Evolutionary conservation across 2,797 vertebrate species (phyloP).

Genomic region (Decapterus maruadsi): DNA sequence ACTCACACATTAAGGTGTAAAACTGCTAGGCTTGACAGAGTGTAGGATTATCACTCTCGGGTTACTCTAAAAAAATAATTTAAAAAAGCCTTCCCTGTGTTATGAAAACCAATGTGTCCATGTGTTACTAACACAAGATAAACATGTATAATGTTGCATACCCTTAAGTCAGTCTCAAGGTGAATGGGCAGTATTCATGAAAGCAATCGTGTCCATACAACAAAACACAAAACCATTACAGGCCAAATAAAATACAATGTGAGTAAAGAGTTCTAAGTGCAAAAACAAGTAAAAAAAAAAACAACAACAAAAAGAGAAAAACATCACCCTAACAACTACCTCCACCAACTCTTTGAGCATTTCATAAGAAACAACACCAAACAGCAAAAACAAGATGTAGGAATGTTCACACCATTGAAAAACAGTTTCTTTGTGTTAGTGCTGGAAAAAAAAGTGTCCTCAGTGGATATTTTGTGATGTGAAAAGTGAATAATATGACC

Average conservation of each 20-base stretch:
- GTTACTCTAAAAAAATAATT: constrained; percentile 15
- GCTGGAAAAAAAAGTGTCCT: constrained; percentile 50
- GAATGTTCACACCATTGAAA: constrained; percentile 62
- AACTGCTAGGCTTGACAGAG: constrained; percentile 51
- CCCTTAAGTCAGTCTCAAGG: constrained; percentile 34
- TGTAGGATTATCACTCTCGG: constrained; percentile 49
- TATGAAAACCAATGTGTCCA: neutral
- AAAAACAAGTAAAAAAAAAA: constrained; percentile 7
- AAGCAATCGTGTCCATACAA: constrained; percentile 62
- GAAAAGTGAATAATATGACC: constrained; percentile 41
- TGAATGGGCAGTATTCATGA: constrained; percentile 39
- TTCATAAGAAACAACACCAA: constrained; percentile 71
- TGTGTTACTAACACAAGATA: constrained; percentile 12
- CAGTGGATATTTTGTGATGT: constrained; percentile 45
- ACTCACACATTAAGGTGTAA: constrained; percentile 60
- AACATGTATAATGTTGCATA: constrained; percentile 38
- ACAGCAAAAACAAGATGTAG: constrained; percentile 70
- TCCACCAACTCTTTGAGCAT: constrained; percentile 50
- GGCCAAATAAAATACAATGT: constrained; percentile 56
- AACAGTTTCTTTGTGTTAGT: constrained; percentile 49
- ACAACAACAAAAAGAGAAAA: constrained; percentile 17
- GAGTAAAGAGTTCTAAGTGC: constrained; percentile 36
- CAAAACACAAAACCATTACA: constrained; percentile 63
- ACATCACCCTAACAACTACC: constrained; percentile 29
- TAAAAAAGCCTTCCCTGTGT: constrained; percentile 20